phyloP scores from a whole-genome alignment of 2,888 invertebrate genomes.

The Therioaphis trifolii region DNA sequence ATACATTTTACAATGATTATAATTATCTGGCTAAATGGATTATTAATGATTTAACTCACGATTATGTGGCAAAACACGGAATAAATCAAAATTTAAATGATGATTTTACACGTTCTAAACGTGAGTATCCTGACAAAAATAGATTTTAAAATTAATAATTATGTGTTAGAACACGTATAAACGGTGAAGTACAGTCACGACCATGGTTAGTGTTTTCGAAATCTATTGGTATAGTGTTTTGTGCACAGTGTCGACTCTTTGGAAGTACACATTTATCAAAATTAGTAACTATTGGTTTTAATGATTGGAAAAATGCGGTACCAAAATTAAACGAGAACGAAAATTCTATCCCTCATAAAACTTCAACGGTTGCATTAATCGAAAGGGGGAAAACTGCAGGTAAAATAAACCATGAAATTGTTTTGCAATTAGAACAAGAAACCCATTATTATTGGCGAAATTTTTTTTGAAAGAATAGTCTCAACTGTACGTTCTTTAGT shows the following conservation, averaged over 20 bases:
- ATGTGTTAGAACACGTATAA: neutral
- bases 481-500: constrained; percentile 1
- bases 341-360: neutral
- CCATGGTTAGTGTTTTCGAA: no score
- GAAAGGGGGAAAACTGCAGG: constrained; percentile 1
- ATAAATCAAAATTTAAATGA: no score
- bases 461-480: constrained; percentile 15
- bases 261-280: no score
- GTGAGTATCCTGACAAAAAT: neutral
- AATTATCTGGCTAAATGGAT: no score
- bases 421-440: neutral
- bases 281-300: no score
- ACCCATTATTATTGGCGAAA: neutral
- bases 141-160: constrained; percentile 5
- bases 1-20: no score
- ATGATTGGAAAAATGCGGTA: no score
- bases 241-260: no score
- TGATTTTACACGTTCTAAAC: neutral
- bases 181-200: neutral
- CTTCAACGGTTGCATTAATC: neutral
- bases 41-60: no score
- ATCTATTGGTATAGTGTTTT: no score
- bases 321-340: no score
- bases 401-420: neutral
- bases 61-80: no score